phyloP scores from a whole-genome alignment of 2,113 vertebrate species.

The Seriola dumerili region DNA sequence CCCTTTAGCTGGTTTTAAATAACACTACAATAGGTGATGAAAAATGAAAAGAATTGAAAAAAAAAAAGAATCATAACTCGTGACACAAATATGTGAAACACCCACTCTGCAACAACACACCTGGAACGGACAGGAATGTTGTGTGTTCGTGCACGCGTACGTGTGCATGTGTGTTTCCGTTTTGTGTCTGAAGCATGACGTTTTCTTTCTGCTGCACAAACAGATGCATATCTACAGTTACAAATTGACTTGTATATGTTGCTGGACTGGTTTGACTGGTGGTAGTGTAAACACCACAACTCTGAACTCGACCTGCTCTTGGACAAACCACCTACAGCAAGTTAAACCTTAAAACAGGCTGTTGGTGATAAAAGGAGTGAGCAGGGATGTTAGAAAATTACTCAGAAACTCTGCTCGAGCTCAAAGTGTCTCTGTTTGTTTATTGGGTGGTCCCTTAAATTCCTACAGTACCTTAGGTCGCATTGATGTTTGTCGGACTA shows the following conservation, averaged over 20 bases:
- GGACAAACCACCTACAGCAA: constrained; percentile 26
- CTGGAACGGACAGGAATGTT: constrained; percentile 45
- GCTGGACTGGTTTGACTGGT: constrained; percentile 67
- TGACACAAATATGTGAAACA: constrained; percentile 46
- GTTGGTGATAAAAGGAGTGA: constrained; percentile 1
- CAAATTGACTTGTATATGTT: constrained; percentile 11
- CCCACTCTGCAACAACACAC: constrained; percentile 33
- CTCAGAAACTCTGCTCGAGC: not conserved
- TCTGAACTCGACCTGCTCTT: constrained; percentile 1
- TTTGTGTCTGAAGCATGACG: not conserved
- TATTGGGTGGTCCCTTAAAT: constrained; percentile 77
- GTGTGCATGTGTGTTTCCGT: not conserved
- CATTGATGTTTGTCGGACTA: constrained; percentile 73
- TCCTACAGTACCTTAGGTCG: constrained; percentile 64
- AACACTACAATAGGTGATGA: not conserved
- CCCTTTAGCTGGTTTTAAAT: not conserved
- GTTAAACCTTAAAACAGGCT: constrained; percentile 17
- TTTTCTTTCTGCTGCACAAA: constrained; percentile 47
- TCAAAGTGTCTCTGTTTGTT: constrained; percentile 64
- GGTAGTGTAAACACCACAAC: constrained; percentile 42
- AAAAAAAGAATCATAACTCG: constrained; percentile 11
- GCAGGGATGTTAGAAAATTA: constrained; percentile 16
- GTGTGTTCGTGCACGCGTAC: not conserved
- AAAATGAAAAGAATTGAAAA: not conserved
- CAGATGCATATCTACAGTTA: constrained; percentile 44